Conservation (phyloP, 1,140 invertebrate species). For the Pseudobourletiella spinata region DNA sequence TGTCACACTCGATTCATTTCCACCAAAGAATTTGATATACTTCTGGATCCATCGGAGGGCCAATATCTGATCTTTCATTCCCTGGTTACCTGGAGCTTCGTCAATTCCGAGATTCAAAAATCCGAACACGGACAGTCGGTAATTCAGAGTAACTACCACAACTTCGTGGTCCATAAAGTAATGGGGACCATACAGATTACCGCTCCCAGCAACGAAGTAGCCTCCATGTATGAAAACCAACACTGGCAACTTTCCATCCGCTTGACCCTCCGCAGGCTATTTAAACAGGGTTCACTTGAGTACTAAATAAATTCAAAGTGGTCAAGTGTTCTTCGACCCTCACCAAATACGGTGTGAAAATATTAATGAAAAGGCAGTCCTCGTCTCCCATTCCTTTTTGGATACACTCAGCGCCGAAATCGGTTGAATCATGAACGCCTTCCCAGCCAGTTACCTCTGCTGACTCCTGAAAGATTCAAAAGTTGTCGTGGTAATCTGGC, state of each 20-base stretch:
- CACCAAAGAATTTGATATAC: slow-evolving; percentile 24
- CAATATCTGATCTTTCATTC: slow-evolving; percentile 14
- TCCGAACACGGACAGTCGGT: slow-evolving; percentile 1
- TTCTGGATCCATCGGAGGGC: slow-evolving; percentile 17
- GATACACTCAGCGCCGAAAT: not conserved
- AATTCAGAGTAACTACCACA: slow-evolving; percentile 7
- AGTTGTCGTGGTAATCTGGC: too few relatives aligned
- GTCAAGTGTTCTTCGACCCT: not conserved
- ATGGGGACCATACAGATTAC: not conserved
- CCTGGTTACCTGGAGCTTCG: slow-evolving; percentile 24
- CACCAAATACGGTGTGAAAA: not conserved
- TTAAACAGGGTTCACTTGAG: not conserved
- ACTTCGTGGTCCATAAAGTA: not conserved
- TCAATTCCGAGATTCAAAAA: slow-evolving; percentile 17
- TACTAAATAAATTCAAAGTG: not conserved
- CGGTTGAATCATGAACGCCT: not conserved
- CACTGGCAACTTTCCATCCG: not conserved
- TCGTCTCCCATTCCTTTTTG: not conserved
- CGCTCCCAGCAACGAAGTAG: not conserved
- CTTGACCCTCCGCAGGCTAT: not conserved
- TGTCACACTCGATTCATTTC: slow-evolving; percentile 13
- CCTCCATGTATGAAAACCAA: slow-evolving; percentile 7
- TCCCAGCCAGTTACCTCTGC: not conserved
- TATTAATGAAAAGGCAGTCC: slow-evolving; percentile 2
- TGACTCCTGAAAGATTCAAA: not conserved